Percentiles rank a stretch among this genome's conserved stretches.
phyloP scores from a whole-genome alignment of 2,888 invertebrate genomes.

The Amiota minor region DNA sequence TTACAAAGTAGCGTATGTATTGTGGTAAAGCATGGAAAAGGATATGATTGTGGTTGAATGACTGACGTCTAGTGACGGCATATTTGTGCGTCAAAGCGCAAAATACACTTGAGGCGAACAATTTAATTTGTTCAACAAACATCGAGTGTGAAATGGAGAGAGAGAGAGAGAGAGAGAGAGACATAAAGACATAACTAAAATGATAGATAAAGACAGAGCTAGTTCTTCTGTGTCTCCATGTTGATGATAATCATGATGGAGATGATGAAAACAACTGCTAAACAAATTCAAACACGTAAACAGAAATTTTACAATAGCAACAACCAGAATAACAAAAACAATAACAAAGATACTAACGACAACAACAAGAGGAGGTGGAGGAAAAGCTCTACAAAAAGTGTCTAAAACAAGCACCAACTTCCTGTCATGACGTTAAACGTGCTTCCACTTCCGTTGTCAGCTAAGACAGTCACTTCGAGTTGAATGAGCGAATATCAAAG shows the following conservation, averaged over 20 bases:
- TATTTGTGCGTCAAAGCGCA: constrained; percentile 61
- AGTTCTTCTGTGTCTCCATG: background rate
- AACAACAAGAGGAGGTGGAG: background rate
- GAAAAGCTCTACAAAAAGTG: background rate
- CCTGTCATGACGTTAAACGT: constrained; percentile 59
- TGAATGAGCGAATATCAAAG: background rate
- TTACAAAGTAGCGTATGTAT: no score
- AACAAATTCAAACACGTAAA: constrained; percentile 37
- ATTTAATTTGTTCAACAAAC: constrained; percentile 66
- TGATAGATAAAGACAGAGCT: background rate
- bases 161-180: constrained; percentile 7
- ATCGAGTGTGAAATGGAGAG: constrained; percentile 47
- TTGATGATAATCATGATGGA: background rate
- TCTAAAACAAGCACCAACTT: constrained; percentile 36
- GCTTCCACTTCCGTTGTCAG: constrained; percentile 42
- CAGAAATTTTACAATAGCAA: constrained; percentile 36
- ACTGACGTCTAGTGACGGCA: constrained; percentile 30
- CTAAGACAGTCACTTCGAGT: constrained; percentile 1
- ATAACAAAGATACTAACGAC: constrained; percentile 12
- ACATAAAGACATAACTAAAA: no score
- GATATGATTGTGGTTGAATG: background rate
- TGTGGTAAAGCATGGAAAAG: no score
- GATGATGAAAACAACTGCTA: constrained; percentile 32
- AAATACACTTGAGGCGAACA: constrained; percentile 66
- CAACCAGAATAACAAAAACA: constrained; percentile 49